Conservation (phyloP, 2,888 invertebrate species). For the Spodoptera picta region DNA sequence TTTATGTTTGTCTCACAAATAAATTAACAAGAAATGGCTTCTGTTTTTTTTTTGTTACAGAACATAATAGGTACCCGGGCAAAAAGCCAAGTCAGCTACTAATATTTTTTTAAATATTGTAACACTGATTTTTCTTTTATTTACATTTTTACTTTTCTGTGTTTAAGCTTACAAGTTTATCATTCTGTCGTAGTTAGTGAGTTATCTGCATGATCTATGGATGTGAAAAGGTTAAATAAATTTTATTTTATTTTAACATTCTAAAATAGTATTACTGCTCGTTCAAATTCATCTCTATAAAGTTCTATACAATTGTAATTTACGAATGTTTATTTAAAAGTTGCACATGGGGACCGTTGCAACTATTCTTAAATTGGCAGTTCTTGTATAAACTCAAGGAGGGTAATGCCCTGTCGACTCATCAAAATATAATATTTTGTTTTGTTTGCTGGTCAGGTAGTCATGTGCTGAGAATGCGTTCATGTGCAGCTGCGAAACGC, state of each 20-base stretch:
- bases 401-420: slow-evolving; percentile 76
- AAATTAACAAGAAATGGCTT: slow-evolving; percentile 69
- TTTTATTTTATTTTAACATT: no score
- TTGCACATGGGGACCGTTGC: slow-evolving; percentile 34
- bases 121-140: slow-evolving; percentile 56
- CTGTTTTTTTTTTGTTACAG: slow-evolving; percentile 65
- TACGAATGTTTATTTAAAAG: slow-evolving; percentile 28
- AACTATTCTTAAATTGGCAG: slow-evolving; percentile 40
- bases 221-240: no score
- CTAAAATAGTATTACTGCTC: no score
- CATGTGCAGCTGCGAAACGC: slow-evolving; percentile 60
- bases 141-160: slow-evolving; percentile 51
- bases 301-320: background rate
- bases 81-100: slow-evolving; percentile 70
- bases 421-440: slow-evolving; percentile 64
- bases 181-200: slow-evolving; percentile 25
- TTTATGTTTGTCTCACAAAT: slow-evolving; percentile 56
- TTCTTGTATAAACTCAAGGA: slow-evolving; percentile 52
- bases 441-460: slow-evolving; percentile 57
- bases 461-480: slow-evolving; percentile 56
- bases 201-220: slow-evolving; percentile 20
- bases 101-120: slow-evolving; percentile 69
- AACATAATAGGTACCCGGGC: slow-evolving; percentile 71
- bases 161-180: slow-evolving; percentile 29
- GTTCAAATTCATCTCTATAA: background rate